Conservation (phyloP, 1,140 invertebrate genomes). For the Drosophila albomicans region DNA sequence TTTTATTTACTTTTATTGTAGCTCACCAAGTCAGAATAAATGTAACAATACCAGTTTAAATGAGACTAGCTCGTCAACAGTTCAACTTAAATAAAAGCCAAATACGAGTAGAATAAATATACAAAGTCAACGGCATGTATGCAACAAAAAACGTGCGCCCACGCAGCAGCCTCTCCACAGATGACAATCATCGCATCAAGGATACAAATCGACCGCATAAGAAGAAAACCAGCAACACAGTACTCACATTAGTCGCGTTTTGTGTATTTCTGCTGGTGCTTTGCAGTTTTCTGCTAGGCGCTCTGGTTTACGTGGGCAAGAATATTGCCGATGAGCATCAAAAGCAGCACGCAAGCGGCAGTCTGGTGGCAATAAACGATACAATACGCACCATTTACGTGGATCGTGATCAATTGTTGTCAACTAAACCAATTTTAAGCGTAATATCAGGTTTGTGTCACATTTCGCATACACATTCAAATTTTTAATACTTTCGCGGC, state of each 20-base stretch:
- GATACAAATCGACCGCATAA: conserved; percentile 66
- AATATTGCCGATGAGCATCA: conserved; percentile 80
- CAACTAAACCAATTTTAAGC: conserved; percentile 75
- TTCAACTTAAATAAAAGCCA: conserved; percentile 5
- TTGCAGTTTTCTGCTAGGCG: conserved; percentile 85
- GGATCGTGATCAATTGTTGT: conserved; percentile 70
- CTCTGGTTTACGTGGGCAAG: conserved; percentile 85
- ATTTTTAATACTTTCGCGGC: conserved; percentile 12
- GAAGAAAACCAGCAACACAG: conserved; percentile 70
- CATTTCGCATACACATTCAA: conserved; percentile 28
- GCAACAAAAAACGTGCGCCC: conserved; percentile 79
- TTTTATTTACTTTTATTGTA: conserved; percentile 9
- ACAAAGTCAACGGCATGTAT: conserved; percentile 63
- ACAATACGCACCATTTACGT: conserved; percentile 59
- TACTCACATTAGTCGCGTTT: conserved; percentile 84
- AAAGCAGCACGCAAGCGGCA: conserved; percentile 46
- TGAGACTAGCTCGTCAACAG: conserved; percentile 33
- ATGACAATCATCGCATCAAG: conserved; percentile 81
- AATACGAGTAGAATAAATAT: conserved; percentile 27
- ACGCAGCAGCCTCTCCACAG: conserved; percentile 81
- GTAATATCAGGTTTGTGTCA: conserved; percentile 65
- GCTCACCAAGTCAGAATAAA: conserved; percentile 33
- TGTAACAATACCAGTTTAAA: conserved; percentile 41
- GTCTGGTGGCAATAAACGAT: conserved; percentile 37
- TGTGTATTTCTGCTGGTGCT: conserved; percentile 85